Evolutionary conservation across 1,140 invertebrate genomes (phyloP), one percentile per base, ranked within the genome.

Genomic region (Episyrphus balteatus): DNA sequence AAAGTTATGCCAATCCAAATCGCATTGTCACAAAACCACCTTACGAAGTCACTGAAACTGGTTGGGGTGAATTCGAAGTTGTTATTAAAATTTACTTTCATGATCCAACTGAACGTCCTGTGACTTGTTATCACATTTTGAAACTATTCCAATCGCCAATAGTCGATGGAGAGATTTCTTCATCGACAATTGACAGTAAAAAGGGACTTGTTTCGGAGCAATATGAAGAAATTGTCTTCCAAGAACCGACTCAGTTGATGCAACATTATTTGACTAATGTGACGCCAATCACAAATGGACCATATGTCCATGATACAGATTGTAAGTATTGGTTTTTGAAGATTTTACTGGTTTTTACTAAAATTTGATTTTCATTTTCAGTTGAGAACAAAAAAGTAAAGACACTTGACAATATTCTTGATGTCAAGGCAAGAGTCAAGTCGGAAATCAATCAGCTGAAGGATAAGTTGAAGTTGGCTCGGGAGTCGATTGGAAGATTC

Each of bases 41-140:
- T 0, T 99, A 96, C 68, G 93, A 98, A 76, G 57, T 99, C 1
- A 92, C 86, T 1, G 97, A 99, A 73, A 99, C 96, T 43, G 97
- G 96, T 2, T 99, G 97, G 96, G 97, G 97, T 58, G 97, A 99
- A 73, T 99, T 99, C 73, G 97, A 99, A 72, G 88, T 99, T 55
- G 86, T 92, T 21, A 98, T 99, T 17, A 98, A 98, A 69, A 92
- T 99, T 47, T 94, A 92, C 71, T 99, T 99, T 61, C 83, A 92
- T 62, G 97, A 99, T 76, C 86, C 90, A 7, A 95, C 93, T 68
- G 96, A 98, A 73, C 75, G 93, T 14, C 70, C 95, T 83, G 88
- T 97, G 0, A 97, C 92, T 0, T 77, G 97, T 42, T 97, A 95
- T 70, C 94, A 99, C 62, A 85, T 96, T 41, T 73, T 99, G 10